Base-by-base conservation (phyloP, 2,888 invertebrate species). In the Ephialtes manifestator region DNA sequence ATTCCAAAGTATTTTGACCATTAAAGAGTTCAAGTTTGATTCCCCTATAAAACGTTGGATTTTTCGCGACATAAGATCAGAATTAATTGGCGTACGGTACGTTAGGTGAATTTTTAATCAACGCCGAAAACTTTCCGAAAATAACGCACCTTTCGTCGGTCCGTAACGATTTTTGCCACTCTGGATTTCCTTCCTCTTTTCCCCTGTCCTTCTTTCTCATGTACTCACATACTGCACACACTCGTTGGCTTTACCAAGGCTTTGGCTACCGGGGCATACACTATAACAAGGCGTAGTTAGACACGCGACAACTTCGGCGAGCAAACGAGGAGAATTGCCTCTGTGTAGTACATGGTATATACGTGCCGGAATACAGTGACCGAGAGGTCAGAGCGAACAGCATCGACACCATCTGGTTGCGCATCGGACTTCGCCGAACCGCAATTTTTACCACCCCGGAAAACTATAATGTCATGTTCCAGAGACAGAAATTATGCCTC, bases 201-300 rank as follows among this genome's bases (percentile, higher is more conserved):
- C 78, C 68, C 28, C 46, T 39, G 28, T 74, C 53, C 74, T 46
- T 72, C 5, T 60, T 48, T 74, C 60, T 13, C 46, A 39, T 35
- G 10, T 11, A 28, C 58, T 4, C 4, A 28, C 55, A 51, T 20
- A 39, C 55, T 35, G 68, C 60, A 68, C 35, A 55, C 28, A 18
- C 65, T 77, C 65, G 82, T 71, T 77, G 15, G 10, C 63, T 63
- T 58, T 58, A 28, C 58, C 58, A 58, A 28, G 77, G 82, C 65
- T 72, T 67, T 72, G 82, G 76, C 82, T 65, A 77, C 71, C 35
- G 65, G 67, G 31, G 60, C 78, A 60, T 77, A 77, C 65, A 70
- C 81, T 78, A 74, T 84, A 81, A 84, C 84, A 77, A 84, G 84
- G 81, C 81, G 77, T 81, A 74, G 76, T 84, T 81, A 77, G 84